Evolutionary conservation across 2,888 invertebrate genomes (phyloP), one percentile per base, ranked within the genome.

Genomic region (Adelognathus sp.): DNA sequence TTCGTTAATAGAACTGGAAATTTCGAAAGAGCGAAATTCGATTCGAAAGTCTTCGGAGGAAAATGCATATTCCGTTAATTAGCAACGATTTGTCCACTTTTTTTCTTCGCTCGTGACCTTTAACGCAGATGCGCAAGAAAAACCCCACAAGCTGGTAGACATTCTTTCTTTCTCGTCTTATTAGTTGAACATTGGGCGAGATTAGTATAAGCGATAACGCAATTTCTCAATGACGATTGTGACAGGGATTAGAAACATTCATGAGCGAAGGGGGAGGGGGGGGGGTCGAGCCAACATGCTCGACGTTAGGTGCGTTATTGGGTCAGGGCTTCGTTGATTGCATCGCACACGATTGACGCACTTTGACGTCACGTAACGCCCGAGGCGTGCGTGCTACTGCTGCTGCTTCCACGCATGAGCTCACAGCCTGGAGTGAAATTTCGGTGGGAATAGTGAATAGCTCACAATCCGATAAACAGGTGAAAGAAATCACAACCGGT

Each of bases 171-270:
- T 27, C 21, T 50, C 21, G n/a, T 24, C 24, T 52, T 27, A 24
- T 36, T 64, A 14, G 39, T 41, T 27, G 29, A 54, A 67, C 27
- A 41, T 21, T 52, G 11, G 50, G 18, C 16, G 54, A 41, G 39
- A 16, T 11, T 54, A 41, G 54, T 66, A n/a, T n/a, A n/a, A 14
- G 36, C 29, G 39, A 31, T 67, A 67, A 29, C 39, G 67, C 67
- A 29, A 27, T 41, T 24, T 21, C 31, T 54, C 54, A 39, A 36
- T 27, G 67, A 67, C 54, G 54, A 67, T 67, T 52, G 18, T 52
- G 54, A 67, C 41, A 67, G 54, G 52, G 39, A 54, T 52, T 52
- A 39, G 39, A 67, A 41, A 16, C 3, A 41, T 39, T 33, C 11
- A 2, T 7, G 14, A 63, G 31, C 11, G 16, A 27, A 14, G 27